phyloP scores from a whole-genome alignment of 2,888 invertebrate species.

The Pteria penguin region DNA sequence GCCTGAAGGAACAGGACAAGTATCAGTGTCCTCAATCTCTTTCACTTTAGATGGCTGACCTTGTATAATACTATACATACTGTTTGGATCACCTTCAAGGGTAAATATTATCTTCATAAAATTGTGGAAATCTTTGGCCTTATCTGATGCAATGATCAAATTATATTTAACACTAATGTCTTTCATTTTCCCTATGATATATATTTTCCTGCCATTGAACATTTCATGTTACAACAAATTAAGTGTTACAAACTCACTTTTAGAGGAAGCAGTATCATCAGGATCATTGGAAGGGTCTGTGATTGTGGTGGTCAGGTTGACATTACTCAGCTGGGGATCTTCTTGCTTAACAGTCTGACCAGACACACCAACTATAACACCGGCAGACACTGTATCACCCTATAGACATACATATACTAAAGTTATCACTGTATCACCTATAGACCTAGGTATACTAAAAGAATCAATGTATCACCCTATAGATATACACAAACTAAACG shows the following conservation, averaged over 20 bases:
- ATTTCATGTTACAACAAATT: too few relatives aligned
- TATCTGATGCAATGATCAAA: too few relatives aligned
- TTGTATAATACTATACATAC: constrained; percentile 1
- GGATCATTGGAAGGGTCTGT: background rate
- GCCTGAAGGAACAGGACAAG: constrained; percentile 1
- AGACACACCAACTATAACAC: constrained; percentile 56
- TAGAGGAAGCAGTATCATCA: constrained; percentile 4
- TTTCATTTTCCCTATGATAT: too few relatives aligned
- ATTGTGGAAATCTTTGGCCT: too few relatives aligned
- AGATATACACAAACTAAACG: too few relatives aligned
- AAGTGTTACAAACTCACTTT: constrained; percentile 11
- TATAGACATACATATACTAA: constrained; percentile 11
- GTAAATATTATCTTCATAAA: too few relatives aligned
- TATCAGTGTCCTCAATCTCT: constrained; percentile 10
- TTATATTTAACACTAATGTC: too few relatives aligned
- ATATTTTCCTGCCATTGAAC: too few relatives aligned
- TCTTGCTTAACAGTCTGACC: constrained; percentile 52
- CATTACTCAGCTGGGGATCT: constrained; percentile 25
- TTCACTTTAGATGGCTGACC: background rate
- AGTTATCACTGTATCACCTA: too few relatives aligned
- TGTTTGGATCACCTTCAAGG: constrained; percentile 17
- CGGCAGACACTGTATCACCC: constrained; percentile 53
- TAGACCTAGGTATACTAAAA: too few relatives aligned
- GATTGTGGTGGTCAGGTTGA: background rate
- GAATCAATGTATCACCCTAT: too few relatives aligned